Evolutionary conservation across 2,888 invertebrate species (phyloP).

Genomic region (Agonopterix heracliana): DNA sequence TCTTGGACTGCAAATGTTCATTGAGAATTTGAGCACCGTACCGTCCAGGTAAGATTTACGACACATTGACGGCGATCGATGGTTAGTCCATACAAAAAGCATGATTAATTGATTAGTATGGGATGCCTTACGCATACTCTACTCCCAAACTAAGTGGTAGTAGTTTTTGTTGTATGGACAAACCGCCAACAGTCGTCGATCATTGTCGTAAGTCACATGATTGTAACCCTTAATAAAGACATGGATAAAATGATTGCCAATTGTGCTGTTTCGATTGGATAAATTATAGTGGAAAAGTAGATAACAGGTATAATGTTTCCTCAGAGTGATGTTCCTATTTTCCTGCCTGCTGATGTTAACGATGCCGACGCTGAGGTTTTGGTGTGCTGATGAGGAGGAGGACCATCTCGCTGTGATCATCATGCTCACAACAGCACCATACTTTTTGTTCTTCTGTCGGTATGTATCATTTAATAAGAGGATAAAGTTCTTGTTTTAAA

Average conservation of each 20-base stretch:
- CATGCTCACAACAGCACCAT: slow-evolving; percentile 96
- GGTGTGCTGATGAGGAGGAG: slow-evolving; percentile 91
- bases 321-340: slow-evolving; percentile 93
- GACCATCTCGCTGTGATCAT: slow-evolving; percentile 94
- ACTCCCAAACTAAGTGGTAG: no score
- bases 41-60: slow-evolving; percentile 49
- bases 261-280: no score
- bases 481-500: neutral
- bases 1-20: slow-evolving; percentile 94
- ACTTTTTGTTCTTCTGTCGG: slow-evolving; percentile 98
- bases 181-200: no score
- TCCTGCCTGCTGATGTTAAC: slow-evolving; percentile 93
- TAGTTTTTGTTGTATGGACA: no score
- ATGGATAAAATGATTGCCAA: no score
- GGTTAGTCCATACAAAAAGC: no score
- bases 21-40: slow-evolving; percentile 90
- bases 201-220: no score
- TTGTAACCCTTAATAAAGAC: no score
- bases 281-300: no score
- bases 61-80: no score
- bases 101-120: no score
- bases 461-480: slow-evolving; percentile 34
- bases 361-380: slow-evolving; percentile 88
- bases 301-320: no score
- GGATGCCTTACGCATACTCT: neutral